phyloP scores from a whole-genome alignment of 2,888 invertebrate species.

The Oligia latruncula region DNA sequence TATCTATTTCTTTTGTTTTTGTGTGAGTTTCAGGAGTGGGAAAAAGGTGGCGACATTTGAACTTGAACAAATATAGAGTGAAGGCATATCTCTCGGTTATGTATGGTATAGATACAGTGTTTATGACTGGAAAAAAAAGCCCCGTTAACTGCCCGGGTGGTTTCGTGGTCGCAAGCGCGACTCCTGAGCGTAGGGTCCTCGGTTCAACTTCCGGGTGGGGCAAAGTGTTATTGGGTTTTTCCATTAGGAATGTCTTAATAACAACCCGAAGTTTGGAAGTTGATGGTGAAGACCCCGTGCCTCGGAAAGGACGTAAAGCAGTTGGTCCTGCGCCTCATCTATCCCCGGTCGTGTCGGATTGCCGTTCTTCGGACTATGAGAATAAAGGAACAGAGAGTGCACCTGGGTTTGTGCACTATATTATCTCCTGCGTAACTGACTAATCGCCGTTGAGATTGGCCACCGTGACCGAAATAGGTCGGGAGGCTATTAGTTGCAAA shows the following conservation, averaged over 20 bases:
- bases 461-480: not conserved
- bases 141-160: not conserved
- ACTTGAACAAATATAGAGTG: too few species aligned
- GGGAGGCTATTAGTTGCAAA: not conserved
- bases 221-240: not conserved
- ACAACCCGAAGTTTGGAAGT: not conserved
- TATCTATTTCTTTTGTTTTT: too few species aligned
- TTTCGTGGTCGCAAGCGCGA: not conserved
- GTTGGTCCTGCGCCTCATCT: not conserved
- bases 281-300: not conserved
- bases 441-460: not conserved
- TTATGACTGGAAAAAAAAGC: not conserved
- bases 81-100: too few species aligned
- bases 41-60: too few species aligned
- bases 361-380: not conserved
- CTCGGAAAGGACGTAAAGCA: not conserved
- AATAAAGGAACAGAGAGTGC: not conserved
- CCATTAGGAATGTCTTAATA: not conserved
- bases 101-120: not conserved
- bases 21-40: too few species aligned
- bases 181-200: not conserved
- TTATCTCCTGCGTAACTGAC: not conserved
- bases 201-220: not conserved
- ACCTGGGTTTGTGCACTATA: not conserved
- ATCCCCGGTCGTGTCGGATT: not conserved